Evolutionary conservation across 2,888 invertebrate species (phyloP).

Genomic region (Bombylius discolor): DNA sequence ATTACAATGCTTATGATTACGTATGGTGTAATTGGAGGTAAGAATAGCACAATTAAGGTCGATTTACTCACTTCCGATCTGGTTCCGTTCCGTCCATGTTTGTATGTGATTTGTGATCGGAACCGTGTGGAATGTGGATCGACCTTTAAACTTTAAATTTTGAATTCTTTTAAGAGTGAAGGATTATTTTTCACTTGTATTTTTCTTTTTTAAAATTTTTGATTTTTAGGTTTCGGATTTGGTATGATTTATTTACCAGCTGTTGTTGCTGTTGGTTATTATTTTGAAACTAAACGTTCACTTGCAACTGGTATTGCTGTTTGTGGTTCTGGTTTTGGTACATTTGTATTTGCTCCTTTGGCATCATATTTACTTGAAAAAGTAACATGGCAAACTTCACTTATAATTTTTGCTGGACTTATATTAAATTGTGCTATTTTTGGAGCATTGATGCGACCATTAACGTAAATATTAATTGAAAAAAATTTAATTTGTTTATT

Average conservation of each 20-base stretch:
- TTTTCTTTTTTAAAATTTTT: neutral
- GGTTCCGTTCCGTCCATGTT: too few relatives aligned
- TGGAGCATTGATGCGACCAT: slow-evolving; percentile 43
- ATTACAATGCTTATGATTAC: slow-evolving; percentile 83
- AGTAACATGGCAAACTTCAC: slow-evolving; percentile 81
- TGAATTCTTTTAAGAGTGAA: too few relatives aligned
- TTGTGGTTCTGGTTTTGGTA: slow-evolving; percentile 91
- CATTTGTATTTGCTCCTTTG: slow-evolving; percentile 88
- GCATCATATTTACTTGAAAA: slow-evolving; percentile 63
- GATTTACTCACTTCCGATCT: too few relatives aligned
- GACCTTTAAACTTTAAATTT: too few relatives aligned
- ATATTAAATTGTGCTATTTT: slow-evolving; percentile 85
- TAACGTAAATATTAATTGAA: slow-evolving; percentile 19
- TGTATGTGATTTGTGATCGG: neutral
- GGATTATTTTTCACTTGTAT: too few relatives aligned
- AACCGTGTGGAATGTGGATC: too few relatives aligned
- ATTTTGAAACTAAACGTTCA: slow-evolving; percentile 90
- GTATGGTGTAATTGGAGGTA: slow-evolving; percentile 87
- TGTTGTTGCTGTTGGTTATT: slow-evolving; percentile 92
- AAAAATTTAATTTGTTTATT: neutral
- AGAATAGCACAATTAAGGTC: slow-evolving; percentile 20
- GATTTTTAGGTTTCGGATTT: slow-evolving; percentile 65
- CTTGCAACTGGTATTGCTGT: slow-evolving; percentile 90
- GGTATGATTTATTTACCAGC: slow-evolving; percentile 92
- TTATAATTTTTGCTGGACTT: slow-evolving; percentile 82